A percentile compares a stretch with the other conserved stretches of the same genome.
Evolutionary conservation across 2,113 vertebrate genomes (phyloP).

Genomic region (Pogona vitticeps): DNA sequence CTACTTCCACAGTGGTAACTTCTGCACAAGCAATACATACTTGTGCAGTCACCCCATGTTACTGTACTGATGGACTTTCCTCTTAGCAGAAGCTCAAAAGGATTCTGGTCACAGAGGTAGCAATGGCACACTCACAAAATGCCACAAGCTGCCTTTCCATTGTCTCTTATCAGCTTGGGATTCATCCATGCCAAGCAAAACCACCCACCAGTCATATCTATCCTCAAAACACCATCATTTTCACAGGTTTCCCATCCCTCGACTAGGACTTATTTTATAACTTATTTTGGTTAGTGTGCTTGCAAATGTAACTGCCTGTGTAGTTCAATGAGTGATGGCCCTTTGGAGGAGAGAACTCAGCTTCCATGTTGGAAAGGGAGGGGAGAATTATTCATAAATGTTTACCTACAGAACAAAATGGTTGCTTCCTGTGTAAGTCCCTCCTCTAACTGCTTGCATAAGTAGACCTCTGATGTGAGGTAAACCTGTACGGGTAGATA

Average conservation of each 20-base stretch:
- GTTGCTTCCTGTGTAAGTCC: no score
- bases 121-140: neutral
- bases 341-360: neutral
- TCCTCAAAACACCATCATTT: neutral
- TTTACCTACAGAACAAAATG: no score
- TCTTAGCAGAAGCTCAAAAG: no score
- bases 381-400: neutral
- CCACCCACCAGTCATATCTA: neutral
- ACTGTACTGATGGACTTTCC: no score
- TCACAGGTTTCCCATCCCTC: neutral
- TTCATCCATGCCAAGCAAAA: neutral
- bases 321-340: no score
- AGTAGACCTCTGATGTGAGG: no score
- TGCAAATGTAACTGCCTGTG: neutral
- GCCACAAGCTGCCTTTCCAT: neutral
- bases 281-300: no score
- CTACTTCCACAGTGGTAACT: no score
- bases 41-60: no score
- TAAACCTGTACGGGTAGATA: no score
- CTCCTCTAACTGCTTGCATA: no score
- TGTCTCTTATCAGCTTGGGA: neutral
- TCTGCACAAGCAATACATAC: no score
- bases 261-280: neutral
- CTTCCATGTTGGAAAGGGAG: neutral
- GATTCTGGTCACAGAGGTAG: neutral